A percentile compares a stretch with the other conserved stretches of the same genome.
Evolutionary conservation across 2,113 vertebrate species (phyloP).

Genomic region (Erythrocebus patas): DNA sequence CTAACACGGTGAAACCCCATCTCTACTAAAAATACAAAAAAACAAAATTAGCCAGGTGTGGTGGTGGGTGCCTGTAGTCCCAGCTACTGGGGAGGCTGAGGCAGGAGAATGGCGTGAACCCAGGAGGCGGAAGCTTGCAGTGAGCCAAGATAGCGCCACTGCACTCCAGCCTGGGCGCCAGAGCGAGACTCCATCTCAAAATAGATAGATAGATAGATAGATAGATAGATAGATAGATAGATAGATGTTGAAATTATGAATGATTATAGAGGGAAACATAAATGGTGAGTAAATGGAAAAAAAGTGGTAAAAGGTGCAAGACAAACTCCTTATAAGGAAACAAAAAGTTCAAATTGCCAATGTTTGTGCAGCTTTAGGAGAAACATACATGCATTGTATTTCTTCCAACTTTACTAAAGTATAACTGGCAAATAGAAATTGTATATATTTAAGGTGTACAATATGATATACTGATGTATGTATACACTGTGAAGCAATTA

Average conservation of each 20-base stretch:
- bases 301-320: neutral
- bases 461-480: neutral
- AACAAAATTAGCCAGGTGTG: too few species aligned
- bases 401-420: neutral
- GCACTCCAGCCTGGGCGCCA: too few species aligned
- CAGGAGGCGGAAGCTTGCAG: too few species aligned
- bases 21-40: too few species aligned
- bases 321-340: neutral
- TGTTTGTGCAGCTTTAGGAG: neutral
- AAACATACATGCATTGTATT: neutral
- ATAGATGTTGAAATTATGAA: neutral
- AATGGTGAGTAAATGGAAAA: neutral
- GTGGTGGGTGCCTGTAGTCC: too few species aligned
- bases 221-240: too few species aligned
- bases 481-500: neutral
- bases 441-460: neutral
- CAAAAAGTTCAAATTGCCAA: neutral
- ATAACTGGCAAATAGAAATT: neutral
- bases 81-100: too few species aligned
- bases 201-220: too few species aligned
- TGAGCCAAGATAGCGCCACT: too few species aligned
- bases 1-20: too few species aligned
- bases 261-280: neutral
- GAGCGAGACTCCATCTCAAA: too few species aligned
- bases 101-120: too few species aligned